Evolutionary conservation across 2,113 vertebrate genomes (phyloP), one percentile per base, ranked within the genome.

Genomic region (Channa argus): DNA sequence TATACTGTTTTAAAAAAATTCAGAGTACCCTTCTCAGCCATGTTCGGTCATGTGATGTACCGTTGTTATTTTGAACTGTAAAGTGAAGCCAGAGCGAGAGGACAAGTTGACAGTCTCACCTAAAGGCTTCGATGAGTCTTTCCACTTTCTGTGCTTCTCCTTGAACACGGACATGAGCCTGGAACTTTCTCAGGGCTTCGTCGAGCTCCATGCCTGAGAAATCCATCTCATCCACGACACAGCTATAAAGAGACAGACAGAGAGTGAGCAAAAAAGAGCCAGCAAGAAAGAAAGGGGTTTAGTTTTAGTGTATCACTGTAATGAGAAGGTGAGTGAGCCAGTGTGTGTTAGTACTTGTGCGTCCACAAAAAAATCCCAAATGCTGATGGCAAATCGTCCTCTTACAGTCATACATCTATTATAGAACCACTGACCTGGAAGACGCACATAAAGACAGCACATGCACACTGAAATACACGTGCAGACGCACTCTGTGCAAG

Each of bases 91-190:
- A 10, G 51, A 44, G 39, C 65, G 74, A 15, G 72, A 77, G 56
- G 24, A 24, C 5, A 9, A 65, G 74, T 58, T 78, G 82, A 74
- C 62, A 71, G 83, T 73, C 89, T 92, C 80, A 99, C 98, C 98
- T 99, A 93, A 99, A 99, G 14, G 98, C 98, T 90, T 99, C 98
- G n/a, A 99, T 99, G 80, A 99, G 96, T 82, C 98, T 91, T 86
- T 99, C 98, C n/a, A 99, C 98, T 93, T 99, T 99, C 92, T 99
- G 98, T 0, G 98, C 98, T 70, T 99, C 98, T 4, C 98, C 98
- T 79, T 99, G 98, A 56, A 99, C 98, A 0, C 97, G 96, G 71
- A 99, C 98, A 71, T 99, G 98, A 0, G 98, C 97, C 93, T 99
- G 98, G 91, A 99, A 99, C 90, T 99, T 99, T 74, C 98, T 86